Percentiles rank a stretch among this genome's conserved stretches.
phyloP scores from a whole-genome alignment of 2,113 vertebrate genomes.

The Sylvia atricapilla region DNA sequence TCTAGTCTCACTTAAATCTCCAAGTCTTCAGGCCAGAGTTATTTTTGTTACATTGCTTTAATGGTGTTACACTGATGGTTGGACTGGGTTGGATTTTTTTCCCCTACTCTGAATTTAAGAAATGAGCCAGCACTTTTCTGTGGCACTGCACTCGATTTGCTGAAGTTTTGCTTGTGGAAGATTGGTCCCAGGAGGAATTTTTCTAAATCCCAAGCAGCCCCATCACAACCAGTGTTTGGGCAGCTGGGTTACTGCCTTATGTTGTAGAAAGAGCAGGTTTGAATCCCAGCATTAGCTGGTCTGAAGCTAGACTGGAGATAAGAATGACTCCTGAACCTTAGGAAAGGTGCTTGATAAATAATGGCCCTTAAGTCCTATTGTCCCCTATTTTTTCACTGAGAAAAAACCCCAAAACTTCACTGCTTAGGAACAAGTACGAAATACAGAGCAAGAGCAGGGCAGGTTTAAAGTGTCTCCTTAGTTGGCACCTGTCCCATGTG shows the following conservation, averaged over 20 bases:
- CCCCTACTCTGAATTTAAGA: background rate
- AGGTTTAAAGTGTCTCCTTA: background rate
- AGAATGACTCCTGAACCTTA: background rate
- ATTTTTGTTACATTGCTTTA: background rate
- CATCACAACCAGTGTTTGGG: background rate
- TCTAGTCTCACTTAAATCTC: slow-evolving; percentile 45
- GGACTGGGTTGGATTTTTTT: background rate
- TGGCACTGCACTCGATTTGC: background rate
- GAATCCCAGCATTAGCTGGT: background rate
- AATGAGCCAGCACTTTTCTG: background rate
- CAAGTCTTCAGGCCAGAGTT: slow-evolving; percentile 6
- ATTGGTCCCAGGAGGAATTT: background rate
- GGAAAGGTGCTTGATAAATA: background rate
- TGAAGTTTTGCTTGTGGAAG: background rate
- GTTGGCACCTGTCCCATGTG: background rate
- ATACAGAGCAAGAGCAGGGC: background rate
- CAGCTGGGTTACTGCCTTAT: background rate
- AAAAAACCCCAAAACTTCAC: background rate
- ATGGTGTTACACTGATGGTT: background rate
- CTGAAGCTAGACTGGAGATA: background rate
- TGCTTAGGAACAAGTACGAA: background rate
- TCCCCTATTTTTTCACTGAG: background rate
- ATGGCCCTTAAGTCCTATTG: accelerated
- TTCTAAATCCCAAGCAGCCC: background rate
- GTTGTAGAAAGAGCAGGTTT: background rate